These are phyloP conservation scores for Apis dorsata DNA, from an alignment of 1,140 invertebrate species.

Conservation along the genomic window DNA sequence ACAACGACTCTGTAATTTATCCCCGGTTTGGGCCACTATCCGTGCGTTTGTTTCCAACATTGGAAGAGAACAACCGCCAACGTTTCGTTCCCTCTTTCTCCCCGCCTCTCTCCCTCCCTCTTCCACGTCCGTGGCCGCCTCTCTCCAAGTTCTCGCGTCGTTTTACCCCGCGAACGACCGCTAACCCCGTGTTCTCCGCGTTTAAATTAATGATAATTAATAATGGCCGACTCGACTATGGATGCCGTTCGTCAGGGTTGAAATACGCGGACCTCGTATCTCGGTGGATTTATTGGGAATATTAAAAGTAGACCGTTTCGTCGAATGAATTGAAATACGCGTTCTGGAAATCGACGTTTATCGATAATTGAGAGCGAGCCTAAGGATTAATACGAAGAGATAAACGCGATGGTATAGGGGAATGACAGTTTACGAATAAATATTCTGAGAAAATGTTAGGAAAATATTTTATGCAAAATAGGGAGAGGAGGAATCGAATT, in stretches of 20 bases:
- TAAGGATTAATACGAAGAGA: no score
- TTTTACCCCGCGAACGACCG: slow-evolving; percentile 27
- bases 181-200: slow-evolving; percentile 34
- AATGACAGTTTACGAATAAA: no score
- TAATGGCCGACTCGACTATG: slow-evolving; percentile 40
- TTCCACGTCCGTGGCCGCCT: background rate
- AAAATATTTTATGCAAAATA: no score
- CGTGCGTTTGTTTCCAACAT: slow-evolving; percentile 57
- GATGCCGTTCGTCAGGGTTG: slow-evolving; percentile 41
- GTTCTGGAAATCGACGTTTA: no score
- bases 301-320: background rate
- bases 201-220: slow-evolving; percentile 69
- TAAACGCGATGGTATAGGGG: no score
- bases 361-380: no score
- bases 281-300: slow-evolving; percentile 8
- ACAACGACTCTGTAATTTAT: slow-evolving; percentile 78
- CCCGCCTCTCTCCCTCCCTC: background rate
- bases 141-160: background rate
- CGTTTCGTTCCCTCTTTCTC: slow-evolving; percentile 1
- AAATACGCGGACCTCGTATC: slow-evolving; percentile 36
- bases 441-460: no score
- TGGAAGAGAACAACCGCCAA: slow-evolving; percentile 46
- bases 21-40: slow-evolving; percentile 66
- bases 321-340: background rate
- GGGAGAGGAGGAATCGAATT: slow-evolving; percentile 11